Evolutionary conservation across 2,113 vertebrate genomes (phyloP).

Genomic region (Podarcis muralis): DNA sequence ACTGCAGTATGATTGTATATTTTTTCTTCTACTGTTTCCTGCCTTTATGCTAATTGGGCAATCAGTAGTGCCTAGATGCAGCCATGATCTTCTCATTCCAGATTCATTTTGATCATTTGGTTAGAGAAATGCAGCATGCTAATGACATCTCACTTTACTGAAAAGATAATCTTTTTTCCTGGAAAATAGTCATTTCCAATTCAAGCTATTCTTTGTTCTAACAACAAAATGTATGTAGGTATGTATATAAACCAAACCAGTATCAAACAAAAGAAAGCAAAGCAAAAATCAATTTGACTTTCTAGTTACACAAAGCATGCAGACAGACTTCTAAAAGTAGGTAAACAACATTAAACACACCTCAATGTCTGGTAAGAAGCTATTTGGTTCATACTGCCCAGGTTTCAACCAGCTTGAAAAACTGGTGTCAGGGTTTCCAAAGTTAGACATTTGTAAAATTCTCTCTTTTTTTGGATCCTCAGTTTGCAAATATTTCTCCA

Average conservation of each 20-base stretch:
- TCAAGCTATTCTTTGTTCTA: not conserved
- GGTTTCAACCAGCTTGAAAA: conserved; percentile 71
- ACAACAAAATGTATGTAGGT: not conserved
- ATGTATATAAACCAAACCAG: too few species aligned
- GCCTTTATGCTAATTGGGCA: not conserved
- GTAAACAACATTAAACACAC: conserved; percentile 70
- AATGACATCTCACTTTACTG: not conserved
- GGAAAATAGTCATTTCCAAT: not conserved
- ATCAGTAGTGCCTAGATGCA: not conserved
- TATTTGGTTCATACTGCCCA: conserved; percentile 66
- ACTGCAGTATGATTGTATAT: not conserved
- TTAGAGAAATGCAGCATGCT: not conserved
- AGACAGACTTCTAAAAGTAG: not conserved
- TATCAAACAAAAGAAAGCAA: conserved; percentile 6
- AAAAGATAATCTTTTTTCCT: not conserved
- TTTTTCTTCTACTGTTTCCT: not conserved
- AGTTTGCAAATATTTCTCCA: conserved; percentile 80
- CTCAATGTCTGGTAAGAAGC: conserved; percentile 63
- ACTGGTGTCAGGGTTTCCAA: conserved; percentile 63
- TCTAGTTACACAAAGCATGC: not conserved
- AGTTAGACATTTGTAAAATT: conserved; percentile 56
- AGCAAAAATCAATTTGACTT: not conserved
- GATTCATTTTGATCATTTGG: not conserved
- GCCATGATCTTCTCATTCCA: not conserved
- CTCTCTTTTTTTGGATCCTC: conserved; percentile 66